Conservation (phyloP, 2,888 invertebrate species). For the Drosophila acutilabella region DNA sequence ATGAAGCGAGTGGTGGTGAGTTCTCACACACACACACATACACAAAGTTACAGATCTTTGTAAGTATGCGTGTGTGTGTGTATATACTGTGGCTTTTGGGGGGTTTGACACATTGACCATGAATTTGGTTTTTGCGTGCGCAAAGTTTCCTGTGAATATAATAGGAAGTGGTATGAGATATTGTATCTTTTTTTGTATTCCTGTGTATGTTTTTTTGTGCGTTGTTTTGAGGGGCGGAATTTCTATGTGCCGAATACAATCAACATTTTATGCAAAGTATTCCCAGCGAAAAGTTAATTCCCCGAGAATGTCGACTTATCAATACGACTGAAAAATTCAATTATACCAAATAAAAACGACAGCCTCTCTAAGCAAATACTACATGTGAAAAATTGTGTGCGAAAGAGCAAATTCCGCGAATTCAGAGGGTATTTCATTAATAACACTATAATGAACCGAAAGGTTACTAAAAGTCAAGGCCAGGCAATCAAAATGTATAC, state of each 20-base stretch:
- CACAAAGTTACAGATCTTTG: background rate
- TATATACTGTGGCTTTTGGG: constrained; percentile 30
- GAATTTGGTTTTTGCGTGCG: constrained; percentile 57
- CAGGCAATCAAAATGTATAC: constrained; percentile 57
- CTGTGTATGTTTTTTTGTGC: too few species aligned
- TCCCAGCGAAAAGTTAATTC: constrained; percentile 21
- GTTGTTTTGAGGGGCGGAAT: background rate
- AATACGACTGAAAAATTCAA: constrained; percentile 63
- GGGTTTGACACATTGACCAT: constrained; percentile 78
- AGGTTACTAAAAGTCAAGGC: constrained; percentile 81
- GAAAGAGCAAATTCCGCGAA: constrained; percentile 61
- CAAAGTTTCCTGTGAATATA: constrained; percentile 6
- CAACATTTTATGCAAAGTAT: constrained; percentile 16
- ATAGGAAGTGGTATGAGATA: background rate
- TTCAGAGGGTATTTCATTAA: constrained; percentile 61
- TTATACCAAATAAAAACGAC: constrained; percentile 52
- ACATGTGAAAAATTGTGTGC: constrained; percentile 19
- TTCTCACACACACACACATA: constrained; percentile 1
- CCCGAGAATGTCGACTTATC: constrained; percentile 38
- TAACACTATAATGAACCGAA: constrained; percentile 77
- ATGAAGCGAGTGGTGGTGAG: constrained; percentile 19
- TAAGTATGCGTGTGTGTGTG: background rate
- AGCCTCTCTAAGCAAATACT: constrained; percentile 7
- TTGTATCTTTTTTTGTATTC: constrained; percentile 3
- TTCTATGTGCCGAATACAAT: constrained; percentile 19